A percentile compares a stretch with the other conserved stretches of the same genome.
These are phyloP conservation scores for Acipenser ruthenus DNA, from an alignment of 2,797 vertebrate genomes.

Conservation along the genomic window DNA sequence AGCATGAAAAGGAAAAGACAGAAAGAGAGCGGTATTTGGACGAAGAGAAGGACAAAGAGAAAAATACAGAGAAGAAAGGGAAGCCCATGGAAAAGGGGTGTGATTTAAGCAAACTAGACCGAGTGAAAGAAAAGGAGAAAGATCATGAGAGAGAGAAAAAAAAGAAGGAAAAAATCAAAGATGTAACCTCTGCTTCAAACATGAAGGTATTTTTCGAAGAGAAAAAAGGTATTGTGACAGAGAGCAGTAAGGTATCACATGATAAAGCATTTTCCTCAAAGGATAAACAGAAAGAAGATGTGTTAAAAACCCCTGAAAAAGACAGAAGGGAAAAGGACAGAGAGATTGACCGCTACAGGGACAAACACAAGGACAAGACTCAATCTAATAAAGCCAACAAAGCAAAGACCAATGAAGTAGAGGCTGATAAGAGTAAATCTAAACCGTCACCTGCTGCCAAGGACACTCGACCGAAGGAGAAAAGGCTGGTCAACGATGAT, in stretches of 20 bases:
- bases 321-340: slow-evolving; percentile 74
- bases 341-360: slow-evolving; percentile 74
- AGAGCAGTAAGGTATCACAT: slow-evolving; percentile 54
- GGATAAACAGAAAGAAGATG: slow-evolving; percentile 82
- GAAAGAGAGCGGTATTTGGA: slow-evolving; percentile 69
- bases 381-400: slow-evolving; percentile 68
- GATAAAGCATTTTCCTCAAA: slow-evolving; percentile 65
- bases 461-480: slow-evolving; percentile 86
- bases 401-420: slow-evolving; percentile 57
- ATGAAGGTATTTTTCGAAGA: slow-evolving; percentile 79
- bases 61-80: slow-evolving; percentile 71
- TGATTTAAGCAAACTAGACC: slow-evolving; percentile 76
- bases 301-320: slow-evolving; percentile 76
- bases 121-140: slow-evolving; percentile 68
- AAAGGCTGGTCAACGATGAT: slow-evolving; percentile 89
- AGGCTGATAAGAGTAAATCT: slow-evolving; percentile 72
- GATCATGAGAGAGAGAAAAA: slow-evolving; percentile 70
- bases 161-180: slow-evolving; percentile 84
- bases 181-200: slow-evolving; percentile 53
- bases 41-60: slow-evolving; percentile 79
- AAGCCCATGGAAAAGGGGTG: slow-evolving; percentile 73
- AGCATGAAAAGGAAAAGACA: slow-evolving; percentile 72
- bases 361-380: slow-evolving; percentile 84
- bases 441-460: slow-evolving; percentile 67
- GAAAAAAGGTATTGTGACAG: slow-evolving; percentile 62